phyloP scores from a whole-genome alignment of 1,140 invertebrate genomes.

The Cataglyphis hispanica region DNA sequence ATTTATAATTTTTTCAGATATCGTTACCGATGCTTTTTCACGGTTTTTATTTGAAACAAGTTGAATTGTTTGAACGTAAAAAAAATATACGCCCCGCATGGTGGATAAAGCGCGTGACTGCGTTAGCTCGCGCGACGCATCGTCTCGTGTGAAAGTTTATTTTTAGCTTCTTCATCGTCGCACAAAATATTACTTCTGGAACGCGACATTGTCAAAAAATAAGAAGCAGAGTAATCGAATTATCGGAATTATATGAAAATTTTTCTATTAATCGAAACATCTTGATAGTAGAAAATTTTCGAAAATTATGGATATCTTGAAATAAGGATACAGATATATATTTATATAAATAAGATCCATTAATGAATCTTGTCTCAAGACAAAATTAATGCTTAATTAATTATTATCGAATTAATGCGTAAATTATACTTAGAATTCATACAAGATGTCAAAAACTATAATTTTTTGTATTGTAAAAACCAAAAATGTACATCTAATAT shows the following conservation, averaged over 20 bases:
- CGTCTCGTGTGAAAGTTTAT: conserved; percentile 54
- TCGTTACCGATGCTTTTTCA: conserved; percentile 2
- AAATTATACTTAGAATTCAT: background rate
- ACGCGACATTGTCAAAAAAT: conserved; percentile 42
- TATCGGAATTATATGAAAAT: background rate
- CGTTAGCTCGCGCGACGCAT: conserved; percentile 19
- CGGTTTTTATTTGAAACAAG: conserved; percentile 18
- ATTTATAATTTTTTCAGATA: conserved; percentile 34
- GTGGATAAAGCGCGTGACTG: conserved; percentile 20
- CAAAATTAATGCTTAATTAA: conserved; percentile 11
- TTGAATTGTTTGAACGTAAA: conserved; percentile 17
- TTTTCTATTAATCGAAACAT: conserved; percentile 1
- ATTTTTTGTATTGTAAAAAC: background rate
- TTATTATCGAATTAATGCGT: background rate
- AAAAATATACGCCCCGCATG: background rate
- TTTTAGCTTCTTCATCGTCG: conserved; percentile 31
- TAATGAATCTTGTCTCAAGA: background rate
- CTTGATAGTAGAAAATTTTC: background rate
- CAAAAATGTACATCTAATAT: background rate
- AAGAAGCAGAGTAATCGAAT: conserved; percentile 6
- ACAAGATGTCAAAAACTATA: background rate
- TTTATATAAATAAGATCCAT: background rate
- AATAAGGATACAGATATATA: background rate
- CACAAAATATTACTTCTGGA: conserved; percentile 39
- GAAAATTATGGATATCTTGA: background rate